Conservation (phyloP, 2,888 invertebrate species). For the Harpagoxenus sublaevis region DNA sequence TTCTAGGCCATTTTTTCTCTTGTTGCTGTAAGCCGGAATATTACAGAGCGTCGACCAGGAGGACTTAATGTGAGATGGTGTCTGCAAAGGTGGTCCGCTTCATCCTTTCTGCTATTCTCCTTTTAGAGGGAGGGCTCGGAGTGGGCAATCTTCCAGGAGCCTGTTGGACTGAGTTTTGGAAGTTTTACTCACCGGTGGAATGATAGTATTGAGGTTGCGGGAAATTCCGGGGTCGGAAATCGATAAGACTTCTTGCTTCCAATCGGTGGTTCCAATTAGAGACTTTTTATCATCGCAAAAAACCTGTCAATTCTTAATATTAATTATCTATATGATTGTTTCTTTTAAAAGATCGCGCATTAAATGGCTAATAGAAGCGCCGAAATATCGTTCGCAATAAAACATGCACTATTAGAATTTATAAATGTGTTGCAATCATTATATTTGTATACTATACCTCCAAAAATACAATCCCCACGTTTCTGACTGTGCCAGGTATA, state of each 20-base stretch:
- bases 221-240: slow-evolving; percentile 9
- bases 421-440: neutral
- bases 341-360: neutral
- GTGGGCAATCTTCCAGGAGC: slow-evolving; percentile 36
- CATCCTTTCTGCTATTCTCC: neutral
- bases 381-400: neutral
- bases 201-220: slow-evolving; percentile 9
- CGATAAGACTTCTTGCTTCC: slow-evolving; percentile 15
- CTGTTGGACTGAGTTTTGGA: slow-evolving; percentile 22
- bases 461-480: neutral
- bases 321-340: neutral
- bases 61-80: slow-evolving; percentile 7
- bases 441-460: neutral
- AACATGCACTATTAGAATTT: neutral
- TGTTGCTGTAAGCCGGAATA: slow-evolving; percentile 18
- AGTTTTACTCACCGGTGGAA: slow-evolving; percentile 30
- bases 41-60: neutral
- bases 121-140: slow-evolving; percentile 17
- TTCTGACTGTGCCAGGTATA: neutral
- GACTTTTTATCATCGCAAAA: neutral
- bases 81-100: neutral
- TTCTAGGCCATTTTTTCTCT: neutral
- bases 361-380: neutral
- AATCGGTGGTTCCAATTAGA: neutral
- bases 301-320: slow-evolving; percentile 11